These are phyloP conservation scores for Apteryx mantelli DNA, from an alignment of 2,113 vertebrate species.

Conservation along the genomic window DNA sequence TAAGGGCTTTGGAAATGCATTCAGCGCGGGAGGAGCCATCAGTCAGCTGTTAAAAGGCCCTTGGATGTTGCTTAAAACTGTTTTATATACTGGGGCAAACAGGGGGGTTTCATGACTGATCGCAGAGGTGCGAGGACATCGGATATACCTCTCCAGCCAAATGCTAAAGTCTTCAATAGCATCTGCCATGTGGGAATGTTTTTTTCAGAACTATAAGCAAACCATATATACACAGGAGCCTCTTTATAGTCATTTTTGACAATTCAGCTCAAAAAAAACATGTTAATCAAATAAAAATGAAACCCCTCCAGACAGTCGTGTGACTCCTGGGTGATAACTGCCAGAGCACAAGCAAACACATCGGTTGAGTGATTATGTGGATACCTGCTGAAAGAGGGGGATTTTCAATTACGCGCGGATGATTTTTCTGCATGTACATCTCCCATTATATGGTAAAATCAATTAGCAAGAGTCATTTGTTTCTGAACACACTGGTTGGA, in stretches of 20 bases:
- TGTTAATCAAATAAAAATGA: neutral
- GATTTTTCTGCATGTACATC: neutral
- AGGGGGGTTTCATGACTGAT: neutral
- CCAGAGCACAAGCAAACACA: neutral
- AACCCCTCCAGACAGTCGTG: neutral
- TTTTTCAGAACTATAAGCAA: neutral
- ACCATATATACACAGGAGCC: neutral
- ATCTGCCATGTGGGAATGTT: accelerated
- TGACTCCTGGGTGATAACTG: neutral
- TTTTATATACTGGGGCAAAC: neutral
- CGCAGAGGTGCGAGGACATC: neutral
- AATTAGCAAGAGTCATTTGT: constrained; percentile 47
- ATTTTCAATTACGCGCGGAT: neutral
- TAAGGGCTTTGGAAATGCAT: neutral
- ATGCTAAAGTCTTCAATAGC: neutral
- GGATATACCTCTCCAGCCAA: neutral
- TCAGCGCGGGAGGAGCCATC: neutral
- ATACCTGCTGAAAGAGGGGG: constrained; percentile 24
- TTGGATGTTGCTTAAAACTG: neutral
- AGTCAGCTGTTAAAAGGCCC: neutral
- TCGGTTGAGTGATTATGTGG: neutral
- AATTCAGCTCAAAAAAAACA: neutral
- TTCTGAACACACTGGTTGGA: constrained; percentile 19
- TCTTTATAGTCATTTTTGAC: neutral
- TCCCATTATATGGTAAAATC: neutral